Evolutionary conservation across 92 coral and sea anemone species (phyloP), one percentile per base, ranked within the genome.

Genomic region (Zoanthus sansibaricus): DNA sequence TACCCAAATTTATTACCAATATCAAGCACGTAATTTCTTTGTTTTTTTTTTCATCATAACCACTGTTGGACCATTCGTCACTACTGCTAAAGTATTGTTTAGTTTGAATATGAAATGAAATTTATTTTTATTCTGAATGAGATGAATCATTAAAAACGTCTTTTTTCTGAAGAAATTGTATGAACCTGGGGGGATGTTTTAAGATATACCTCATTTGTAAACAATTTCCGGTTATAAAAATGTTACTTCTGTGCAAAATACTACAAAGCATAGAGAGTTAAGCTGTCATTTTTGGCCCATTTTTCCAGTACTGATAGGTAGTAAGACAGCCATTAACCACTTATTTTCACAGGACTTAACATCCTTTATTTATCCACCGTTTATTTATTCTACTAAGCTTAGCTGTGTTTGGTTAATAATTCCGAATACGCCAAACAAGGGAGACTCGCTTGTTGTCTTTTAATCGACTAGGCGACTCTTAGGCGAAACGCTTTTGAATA

Each of bases 151-250:
- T 48, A 5, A 5, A 48, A 9, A 48, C 68, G 15, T 2, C 69
- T 62, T 13, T 61, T 37, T 62, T 56, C 17, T 0, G 55, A 78
- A 32, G 13, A 46, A 13, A 48, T 30, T 56, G 37, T 18, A 20
- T 49, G 30, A 37, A 44, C 15, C 72, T 69, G 48, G 88, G 88
- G 78, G 78, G 78, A 25, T 25, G 25, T 74, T 37, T 10, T 17
- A 8, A 49, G 55, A 49, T 49, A n/a, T 6, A 61, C 69, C 16
- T 30, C 25, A 25, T 25, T 77, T 54, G n/a, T 51, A 25, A 31
- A 52, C 20, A 16, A 20, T 16, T 16, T 62, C 37, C 72, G 48
- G 31, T 80, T 15, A 58, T 6, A 32, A 69, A 31, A 6, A 5
- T 78, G 37, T 62, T 1, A 58, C 10, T 20, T 58, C 14, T 49